Evolutionary conservation across 2,888 invertebrate species (phyloP), one percentile per base, ranked within the genome.

Genomic region (Dermolepida albohirtum): DNA sequence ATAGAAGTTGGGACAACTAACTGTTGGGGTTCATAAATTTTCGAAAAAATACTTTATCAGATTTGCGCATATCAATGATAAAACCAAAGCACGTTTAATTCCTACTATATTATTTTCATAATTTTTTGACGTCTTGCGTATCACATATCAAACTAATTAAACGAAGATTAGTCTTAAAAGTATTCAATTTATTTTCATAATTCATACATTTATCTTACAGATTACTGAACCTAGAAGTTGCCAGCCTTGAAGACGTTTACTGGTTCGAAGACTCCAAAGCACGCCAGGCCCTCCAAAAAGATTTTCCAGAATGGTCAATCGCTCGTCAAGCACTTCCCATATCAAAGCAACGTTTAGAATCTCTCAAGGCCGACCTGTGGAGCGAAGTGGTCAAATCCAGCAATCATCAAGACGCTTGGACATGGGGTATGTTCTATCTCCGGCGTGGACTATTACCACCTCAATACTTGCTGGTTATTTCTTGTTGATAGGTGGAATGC

Each of bases 331-430:
- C 91, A 67, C 85, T 95, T 75, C 95, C 95, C 71, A 93, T 91
- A 16, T 92, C 92, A 74, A 93, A 93, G 83, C 89, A 92, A 72
- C 90, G 90, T 77, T 85, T 95, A 77, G 91, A 92, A 76, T 87
- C 89, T 41, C 84, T 95, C 44, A 95, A 95, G 81, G 89, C 90
- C 1, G 92, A 93, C 78, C 87, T 95, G 22, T 94, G 93, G 95
- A 93, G 92, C 71, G 90, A 92, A 57, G 94, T 93, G 59, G 94
- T 93, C 62, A 94, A 93, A 83, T 92, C 88, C 76, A 93, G 92
- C 81, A 91, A 92, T 79, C 94, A 94, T 78, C 93, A 93, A 80
- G 94, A 94, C 85, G 94, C 94, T 57, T 94, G 94, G 94, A 94
- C 94, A 80, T 93, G 93, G 92, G 94, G 94, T 89, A 79, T 80